Evolutionary conservation across 2,797 vertebrate species (phyloP), one percentile per base, ranked within the genome.

Genomic region (Momotus momota): DNA sequence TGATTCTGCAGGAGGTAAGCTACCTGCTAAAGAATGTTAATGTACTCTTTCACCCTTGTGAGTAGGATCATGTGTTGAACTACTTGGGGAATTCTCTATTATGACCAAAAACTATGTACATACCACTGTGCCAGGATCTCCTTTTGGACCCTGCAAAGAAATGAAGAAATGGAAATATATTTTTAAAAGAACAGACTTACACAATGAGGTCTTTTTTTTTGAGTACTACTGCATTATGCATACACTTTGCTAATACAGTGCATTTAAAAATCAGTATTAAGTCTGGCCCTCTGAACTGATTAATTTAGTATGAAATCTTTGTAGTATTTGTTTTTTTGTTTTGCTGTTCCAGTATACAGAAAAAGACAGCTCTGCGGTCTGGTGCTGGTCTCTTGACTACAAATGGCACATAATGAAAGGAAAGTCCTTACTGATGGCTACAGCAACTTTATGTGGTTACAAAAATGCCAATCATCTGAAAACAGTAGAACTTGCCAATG

Each of bases 91-190:
- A 49, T 49, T 88, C n/a, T 81, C 54, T 83, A 31, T 21, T 18
- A 61, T 22, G 25, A 71, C 1, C 14, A 62, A 86, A 77, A 70
- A 77, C 64, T 52, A 29, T 21, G 98, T 98, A 99, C 99, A 97
- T 98, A 99, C 99, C 96, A 92, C 91, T 89, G 95, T 88, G 88
- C 99, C 99, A 87, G 99, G 98, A 90, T 99, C 99, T 93, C 99
- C 99, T 98, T 99, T 99, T 66, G 98, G 99, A 71, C 99, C 99
- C 99, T 99, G 92, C 19, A 97, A 97, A 91, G 97, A 97, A 92
- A 77, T 35, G 60, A 96, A 91, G 45, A 64, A 94, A 73, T 17
- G 88, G 90, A 97, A 81, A 95, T 9, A 27, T 35, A 52, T 69
- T 84, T 86, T 3, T 82, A 86, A 77, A 83, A 33, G 3, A 27